Percentiles rank a stretch among this genome's conserved stretches.
phyloP scores from a whole-genome alignment of 2,113 vertebrate species.

The Cettia cetti region DNA sequence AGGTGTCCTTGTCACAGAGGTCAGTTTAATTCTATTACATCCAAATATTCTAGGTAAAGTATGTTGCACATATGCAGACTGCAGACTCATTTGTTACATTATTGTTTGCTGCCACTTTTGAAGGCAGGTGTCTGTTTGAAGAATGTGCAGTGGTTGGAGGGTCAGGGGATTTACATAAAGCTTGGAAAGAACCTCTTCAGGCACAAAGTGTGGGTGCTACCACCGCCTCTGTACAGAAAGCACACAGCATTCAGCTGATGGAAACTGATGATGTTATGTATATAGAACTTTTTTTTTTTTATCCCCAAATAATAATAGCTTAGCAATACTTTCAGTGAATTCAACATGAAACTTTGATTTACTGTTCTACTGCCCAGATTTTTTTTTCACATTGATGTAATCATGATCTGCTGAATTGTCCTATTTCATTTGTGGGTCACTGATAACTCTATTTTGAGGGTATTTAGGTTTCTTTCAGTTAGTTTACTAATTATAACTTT shows the following conservation, averaged over 20 bases:
- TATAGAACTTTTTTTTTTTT: neutral
- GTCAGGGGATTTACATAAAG: conserved; percentile 92
- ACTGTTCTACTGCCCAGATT: neutral
- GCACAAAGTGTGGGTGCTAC: neutral
- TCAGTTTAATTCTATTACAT: conserved; percentile 78
- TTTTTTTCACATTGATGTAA: neutral
- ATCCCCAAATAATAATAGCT: neutral
- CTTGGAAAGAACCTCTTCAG: conserved; percentile 55
- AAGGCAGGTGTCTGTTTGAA: conserved; percentile 95
- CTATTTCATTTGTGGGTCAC: conserved; percentile 7
- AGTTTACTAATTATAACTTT: conserved; percentile 37
- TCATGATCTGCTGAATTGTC: neutral
- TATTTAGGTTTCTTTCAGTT: conserved; percentile 18
- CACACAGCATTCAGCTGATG: neutral
- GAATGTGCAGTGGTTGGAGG: conserved; percentile 87
- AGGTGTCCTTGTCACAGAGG: conserved; percentile 85
- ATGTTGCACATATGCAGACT: conserved; percentile 77
- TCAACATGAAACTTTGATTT: conserved; percentile 25
- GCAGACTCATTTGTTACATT: conserved; percentile 93
- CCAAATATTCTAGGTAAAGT: conserved; percentile 72
- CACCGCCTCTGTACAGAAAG: conserved; percentile 35
- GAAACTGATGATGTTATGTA: neutral
- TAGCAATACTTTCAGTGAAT: conserved; percentile 11
- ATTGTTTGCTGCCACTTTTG: conserved; percentile 89
- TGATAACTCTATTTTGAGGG: neutral